These are phyloP conservation scores for Hephaestus fuliginosus DNA, from an alignment of 2,797 vertebrate species.

Conservation along the genomic window DNA sequence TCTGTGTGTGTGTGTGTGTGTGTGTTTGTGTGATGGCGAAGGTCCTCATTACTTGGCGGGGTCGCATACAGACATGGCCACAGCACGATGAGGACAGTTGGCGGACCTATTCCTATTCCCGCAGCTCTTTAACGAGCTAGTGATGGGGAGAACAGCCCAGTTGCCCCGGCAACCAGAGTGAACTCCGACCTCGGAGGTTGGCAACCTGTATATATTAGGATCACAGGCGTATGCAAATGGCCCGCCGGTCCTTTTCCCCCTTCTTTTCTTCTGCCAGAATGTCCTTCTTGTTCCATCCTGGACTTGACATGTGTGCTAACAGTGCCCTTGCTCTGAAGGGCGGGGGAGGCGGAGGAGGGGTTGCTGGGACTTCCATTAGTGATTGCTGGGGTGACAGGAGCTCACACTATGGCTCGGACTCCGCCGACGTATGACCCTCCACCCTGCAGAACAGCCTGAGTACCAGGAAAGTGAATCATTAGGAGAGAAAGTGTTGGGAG, in stretches of 20 bases:
- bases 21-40: conserved; percentile 48
- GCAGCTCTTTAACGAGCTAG: conserved; percentile 86
- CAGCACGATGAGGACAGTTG: conserved; percentile 82
- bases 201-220: conserved; percentile 89
- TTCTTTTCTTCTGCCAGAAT: conserved; percentile 75
- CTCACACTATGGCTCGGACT: conserved; percentile 59
- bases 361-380: conserved; percentile 73
- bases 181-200: conserved; percentile 84
- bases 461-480: conserved; percentile 63
- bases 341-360: conserved; percentile 81
- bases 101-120: conserved; percentile 80
- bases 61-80: conserved; percentile 80
- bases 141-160: conserved; percentile 77
- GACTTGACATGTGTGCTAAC: conserved; percentile 85
- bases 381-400: conserved; percentile 75
- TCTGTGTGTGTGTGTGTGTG: conserved; percentile 16
- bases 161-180: conserved; percentile 85
- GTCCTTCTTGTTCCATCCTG: conserved; percentile 82
- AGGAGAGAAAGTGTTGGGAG: conserved; percentile 52
- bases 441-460: conserved; percentile 61
- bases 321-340: conserved; percentile 89
- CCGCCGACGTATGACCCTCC: conserved; percentile 57
- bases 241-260: conserved; percentile 54
- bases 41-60: conserved; percentile 83
- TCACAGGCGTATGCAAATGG: conserved; percentile 87